phyloP scores from a whole-genome alignment of 2,888 invertebrate species.

The Ditula angustiorana region DNA sequence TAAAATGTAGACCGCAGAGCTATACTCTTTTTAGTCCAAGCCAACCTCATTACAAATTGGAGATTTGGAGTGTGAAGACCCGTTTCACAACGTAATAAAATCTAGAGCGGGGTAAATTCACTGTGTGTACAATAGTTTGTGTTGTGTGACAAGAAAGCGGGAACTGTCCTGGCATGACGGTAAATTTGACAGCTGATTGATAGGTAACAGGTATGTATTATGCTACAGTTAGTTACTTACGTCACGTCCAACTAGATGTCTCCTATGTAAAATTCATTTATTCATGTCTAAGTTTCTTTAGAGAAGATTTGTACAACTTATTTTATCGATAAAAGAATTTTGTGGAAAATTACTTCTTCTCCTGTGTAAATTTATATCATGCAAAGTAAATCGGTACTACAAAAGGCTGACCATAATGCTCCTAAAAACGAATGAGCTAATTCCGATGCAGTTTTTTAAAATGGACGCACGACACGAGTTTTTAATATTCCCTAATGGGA shows the following conservation, averaged over 20 bases:
- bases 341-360: no score
- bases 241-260: no score
- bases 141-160: conserved; percentile 22
- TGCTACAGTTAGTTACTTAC: conserved; percentile 2
- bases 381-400: no score
- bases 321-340: no score
- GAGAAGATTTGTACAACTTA: no score
- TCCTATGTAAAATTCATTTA: no score
- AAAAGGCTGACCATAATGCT: no score
- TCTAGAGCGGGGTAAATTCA: conserved; percentile 32
- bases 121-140: conserved; percentile 17
- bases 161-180: conserved; percentile 19
- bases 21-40: conserved; percentile 24
- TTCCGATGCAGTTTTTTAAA: no score
- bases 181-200: conserved; percentile 32
- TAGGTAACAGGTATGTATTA: conserved; percentile 17
- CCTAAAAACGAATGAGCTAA: no score
- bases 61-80: conserved; percentile 36
- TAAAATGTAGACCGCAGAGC: conserved; percentile 32
- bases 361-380: no score
- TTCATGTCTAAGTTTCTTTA: no score
- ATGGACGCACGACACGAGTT: not conserved
- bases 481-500: not conserved
- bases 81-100: conserved; percentile 29
- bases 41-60: conserved; percentile 32